Percentiles rank a stretch among this genome's conserved stretches.
Conservation (phyloP, 2,113 vertebrate species). For the Platycercus adscitus region DNA sequence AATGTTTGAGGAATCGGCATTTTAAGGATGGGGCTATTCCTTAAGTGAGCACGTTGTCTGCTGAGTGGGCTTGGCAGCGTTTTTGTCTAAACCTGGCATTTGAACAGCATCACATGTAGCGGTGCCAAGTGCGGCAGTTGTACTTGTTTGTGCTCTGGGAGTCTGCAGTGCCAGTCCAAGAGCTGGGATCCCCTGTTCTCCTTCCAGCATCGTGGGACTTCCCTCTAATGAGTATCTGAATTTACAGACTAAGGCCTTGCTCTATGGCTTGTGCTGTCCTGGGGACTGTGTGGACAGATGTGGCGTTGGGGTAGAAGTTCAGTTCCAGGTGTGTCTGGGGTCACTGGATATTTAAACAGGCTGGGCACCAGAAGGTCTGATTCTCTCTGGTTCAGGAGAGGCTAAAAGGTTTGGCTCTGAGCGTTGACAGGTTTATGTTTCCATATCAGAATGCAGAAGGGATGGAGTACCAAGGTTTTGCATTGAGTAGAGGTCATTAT, state of each 20-base stretch:
- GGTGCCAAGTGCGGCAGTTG: neutral
- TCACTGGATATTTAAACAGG: slow-evolving; percentile 30
- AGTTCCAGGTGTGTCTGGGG: neutral
- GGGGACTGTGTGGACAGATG: neutral
- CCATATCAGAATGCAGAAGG: neutral
- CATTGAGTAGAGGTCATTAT: neutral
- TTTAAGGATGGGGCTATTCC: neutral
- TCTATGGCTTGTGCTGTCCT: neutral
- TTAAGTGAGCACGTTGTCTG: neutral
- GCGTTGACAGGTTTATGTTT: neutral
- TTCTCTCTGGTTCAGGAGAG: slow-evolving; percentile 23
- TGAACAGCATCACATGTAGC: fast-evolving
- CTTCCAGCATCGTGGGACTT: neutral
- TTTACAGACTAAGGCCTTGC: neutral
- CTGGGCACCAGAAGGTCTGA: slow-evolving; percentile 20
- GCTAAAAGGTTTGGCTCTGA: neutral
- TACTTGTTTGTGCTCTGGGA: neutral
- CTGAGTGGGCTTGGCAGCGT: neutral
- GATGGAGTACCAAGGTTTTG: neutral
- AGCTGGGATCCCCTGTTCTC: neutral
- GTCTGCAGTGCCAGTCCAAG: neutral
- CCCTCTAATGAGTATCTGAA: neutral
- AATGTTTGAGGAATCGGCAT: neutral
- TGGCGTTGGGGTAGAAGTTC: neutral
- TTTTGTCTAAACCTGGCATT: neutral